Base-by-base conservation (phyloP, 2,797 vertebrate genomes). In the Stomatorhinus walkeri region DNA sequence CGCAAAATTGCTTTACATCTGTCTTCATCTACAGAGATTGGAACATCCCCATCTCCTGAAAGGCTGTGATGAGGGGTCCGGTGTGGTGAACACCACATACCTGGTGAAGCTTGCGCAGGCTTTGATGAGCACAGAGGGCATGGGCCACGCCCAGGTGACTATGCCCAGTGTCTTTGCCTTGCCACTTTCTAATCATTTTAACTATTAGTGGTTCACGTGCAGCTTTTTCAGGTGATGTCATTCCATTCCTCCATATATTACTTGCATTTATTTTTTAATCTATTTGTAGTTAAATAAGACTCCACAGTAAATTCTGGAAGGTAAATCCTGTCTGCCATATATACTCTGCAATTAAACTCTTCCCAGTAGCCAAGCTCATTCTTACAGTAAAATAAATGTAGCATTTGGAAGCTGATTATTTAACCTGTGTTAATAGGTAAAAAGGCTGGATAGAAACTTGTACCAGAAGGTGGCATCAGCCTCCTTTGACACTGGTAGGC, bases 31-130 rank as follows among this genome's bases (percentile, higher is more conserved):
- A 24, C 43, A 87, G 86, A 87, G 22, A 87, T 22, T 56, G 32
- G 19, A 46, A 56, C 86, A 87, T 56, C 86, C 86, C 36, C 56
- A 87, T 52, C 86, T 87, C 32, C 56, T 87, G 22, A 22, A 87
- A 8, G 54, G 56, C 54, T 61, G 54, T 40, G 36, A 22, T 10
- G 56, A 48, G 6, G 36, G 19, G 9, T 36, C 56, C 12, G 8
- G 36, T 64, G 4, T 87, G 86, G 56, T 16, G 36, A 48, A 46
- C 28, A 19, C 19, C 32, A 46, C 19, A 48, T 1, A 6, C 9
- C 56, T 87, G 54, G 43, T 64, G 86, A 64, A 48, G 54, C 36
- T 87, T 46, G 86, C 86, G 9, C 16, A 61, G 3, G 10, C 36
- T 61, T 19, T 87, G 56, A 52, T 54, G 56, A 12, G 36, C 7